phyloP scores from a whole-genome alignment of 1,140 invertebrate genomes.

The Diplogasteroides magnus region DNA sequence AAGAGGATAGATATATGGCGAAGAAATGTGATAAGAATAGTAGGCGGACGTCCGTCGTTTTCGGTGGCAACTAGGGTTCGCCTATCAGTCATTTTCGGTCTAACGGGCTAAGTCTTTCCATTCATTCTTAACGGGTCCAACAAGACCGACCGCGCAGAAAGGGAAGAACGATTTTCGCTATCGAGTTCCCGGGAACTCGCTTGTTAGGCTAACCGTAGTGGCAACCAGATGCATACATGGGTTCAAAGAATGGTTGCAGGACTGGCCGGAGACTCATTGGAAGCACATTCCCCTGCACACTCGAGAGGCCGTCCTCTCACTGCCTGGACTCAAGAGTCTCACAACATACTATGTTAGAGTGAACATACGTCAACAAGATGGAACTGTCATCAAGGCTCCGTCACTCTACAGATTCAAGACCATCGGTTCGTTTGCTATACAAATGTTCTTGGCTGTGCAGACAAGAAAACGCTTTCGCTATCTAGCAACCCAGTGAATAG shows the following conservation, averaged over 20 bases:
- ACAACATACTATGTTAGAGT: constrained; percentile 52
- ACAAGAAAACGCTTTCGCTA: constrained; percentile 2
- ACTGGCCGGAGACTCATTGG: constrained; percentile 33
- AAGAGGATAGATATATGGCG: too few relatives aligned
- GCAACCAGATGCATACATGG: not conserved
- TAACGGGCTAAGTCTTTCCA: constrained; percentile 1
- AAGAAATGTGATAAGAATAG: too few relatives aligned
- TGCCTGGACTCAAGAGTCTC: constrained; percentile 38
- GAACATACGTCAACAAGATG: constrained; percentile 40
- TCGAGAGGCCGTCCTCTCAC: constrained; percentile 30
- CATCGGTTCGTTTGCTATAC: constrained; percentile 32
- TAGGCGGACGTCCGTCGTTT: constrained; percentile 5
- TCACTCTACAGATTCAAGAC: constrained; percentile 50
- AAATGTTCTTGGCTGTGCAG: constrained; percentile 2
- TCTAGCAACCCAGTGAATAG: not conserved
- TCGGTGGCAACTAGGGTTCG: not conserved
- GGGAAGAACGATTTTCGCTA: not conserved
- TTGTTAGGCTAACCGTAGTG: not conserved
- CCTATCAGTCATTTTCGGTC: too few relatives aligned
- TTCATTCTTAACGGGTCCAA: too few relatives aligned
- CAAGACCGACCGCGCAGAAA: not conserved
- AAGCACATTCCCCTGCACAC: constrained; percentile 28
- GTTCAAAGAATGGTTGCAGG: constrained; percentile 16
- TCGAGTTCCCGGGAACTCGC: not conserved
- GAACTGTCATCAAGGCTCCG: constrained; percentile 39